A percentile compares a stretch with the other conserved stretches of the same genome.
phyloP scores from a whole-genome alignment of 2,113 vertebrate species.

The Silurus glanis region DNA sequence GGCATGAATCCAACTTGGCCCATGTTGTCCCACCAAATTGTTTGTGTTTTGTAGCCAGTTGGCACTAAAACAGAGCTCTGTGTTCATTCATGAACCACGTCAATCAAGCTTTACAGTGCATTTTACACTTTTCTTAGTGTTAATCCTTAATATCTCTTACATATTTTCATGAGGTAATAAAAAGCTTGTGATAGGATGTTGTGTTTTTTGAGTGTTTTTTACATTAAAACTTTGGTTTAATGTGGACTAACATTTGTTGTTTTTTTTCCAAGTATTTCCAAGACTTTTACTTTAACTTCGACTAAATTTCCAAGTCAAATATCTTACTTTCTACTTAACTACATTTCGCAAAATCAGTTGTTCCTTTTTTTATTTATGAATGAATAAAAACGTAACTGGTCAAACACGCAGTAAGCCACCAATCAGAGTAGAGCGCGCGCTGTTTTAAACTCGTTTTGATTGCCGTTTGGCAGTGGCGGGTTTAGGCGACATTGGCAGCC shows the following conservation, averaged over 20 bases:
- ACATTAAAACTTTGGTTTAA: background rate
- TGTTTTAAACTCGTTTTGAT: too few species aligned
- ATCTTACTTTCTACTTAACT: too few species aligned
- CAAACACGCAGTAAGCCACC: too few species aligned
- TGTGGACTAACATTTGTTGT: background rate
- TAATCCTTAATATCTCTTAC: background rate
- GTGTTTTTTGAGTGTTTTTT: background rate
- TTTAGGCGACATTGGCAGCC: too few species aligned
- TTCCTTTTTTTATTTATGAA: too few species aligned
- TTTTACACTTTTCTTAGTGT: slow-evolving; percentile 21
- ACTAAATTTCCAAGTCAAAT: too few species aligned
- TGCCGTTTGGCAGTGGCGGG: too few species aligned
- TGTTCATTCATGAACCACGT: slow-evolving; percentile 70
- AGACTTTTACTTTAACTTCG: too few species aligned
- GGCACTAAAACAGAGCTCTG: slow-evolving; percentile 64
- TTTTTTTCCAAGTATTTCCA: too few species aligned
- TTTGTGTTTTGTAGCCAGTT: slow-evolving; percentile 70
- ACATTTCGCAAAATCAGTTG: too few species aligned
- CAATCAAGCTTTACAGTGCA: background rate
- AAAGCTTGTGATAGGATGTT: background rate
- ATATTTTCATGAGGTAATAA: slow-evolving; percentile 19
- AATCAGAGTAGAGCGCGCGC: too few species aligned
- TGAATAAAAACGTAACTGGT: too few species aligned
- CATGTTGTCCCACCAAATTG: slow-evolving; percentile 61
- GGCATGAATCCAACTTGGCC: slow-evolving; percentile 69